phyloP scores from a whole-genome alignment of 2,113 vertebrate species.

The Cardinalis cardinalis region DNA sequence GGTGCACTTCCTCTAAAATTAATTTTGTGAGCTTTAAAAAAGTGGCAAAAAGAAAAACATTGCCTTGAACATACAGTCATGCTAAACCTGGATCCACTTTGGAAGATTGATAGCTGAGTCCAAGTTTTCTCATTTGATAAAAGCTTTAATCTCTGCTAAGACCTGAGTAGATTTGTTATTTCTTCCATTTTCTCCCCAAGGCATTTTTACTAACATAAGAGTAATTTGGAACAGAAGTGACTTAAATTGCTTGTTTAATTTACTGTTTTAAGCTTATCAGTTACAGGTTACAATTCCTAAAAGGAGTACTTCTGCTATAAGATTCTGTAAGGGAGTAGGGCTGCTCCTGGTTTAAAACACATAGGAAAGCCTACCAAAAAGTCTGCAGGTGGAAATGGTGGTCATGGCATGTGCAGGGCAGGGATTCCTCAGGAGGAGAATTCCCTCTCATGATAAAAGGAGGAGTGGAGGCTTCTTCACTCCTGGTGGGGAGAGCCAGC shows the following conservation, averaged over 20 bases:
- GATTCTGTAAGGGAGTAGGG: fast-evolving
- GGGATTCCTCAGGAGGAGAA: not conserved
- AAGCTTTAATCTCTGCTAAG: not conserved
- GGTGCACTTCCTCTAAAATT: not conserved
- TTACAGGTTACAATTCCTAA: not conserved
- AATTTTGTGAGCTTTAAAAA: not conserved
- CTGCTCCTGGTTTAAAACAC: not conserved
- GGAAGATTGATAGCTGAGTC: not conserved
- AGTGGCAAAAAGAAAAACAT: not conserved
- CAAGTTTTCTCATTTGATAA: not conserved
- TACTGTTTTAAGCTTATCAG: not conserved
- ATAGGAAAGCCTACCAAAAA: not conserved
- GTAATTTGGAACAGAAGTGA: not conserved
- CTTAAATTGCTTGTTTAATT: not conserved
- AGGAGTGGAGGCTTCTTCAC: not conserved
- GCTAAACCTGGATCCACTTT: not conserved
- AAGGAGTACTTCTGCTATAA: not conserved
- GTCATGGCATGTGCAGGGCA: fast-evolving
- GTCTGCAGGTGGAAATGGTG: not conserved
- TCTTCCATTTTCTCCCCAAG: not conserved
- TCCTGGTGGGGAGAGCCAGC: not conserved
- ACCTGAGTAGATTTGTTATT: not conserved
- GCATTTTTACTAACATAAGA: not conserved
- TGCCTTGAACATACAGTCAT: not conserved
- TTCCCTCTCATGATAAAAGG: not conserved